These are phyloP conservation scores for Brachypteracias leptosomus DNA, from an alignment of 2,113 vertebrate genomes.

Conservation along the genomic window DNA sequence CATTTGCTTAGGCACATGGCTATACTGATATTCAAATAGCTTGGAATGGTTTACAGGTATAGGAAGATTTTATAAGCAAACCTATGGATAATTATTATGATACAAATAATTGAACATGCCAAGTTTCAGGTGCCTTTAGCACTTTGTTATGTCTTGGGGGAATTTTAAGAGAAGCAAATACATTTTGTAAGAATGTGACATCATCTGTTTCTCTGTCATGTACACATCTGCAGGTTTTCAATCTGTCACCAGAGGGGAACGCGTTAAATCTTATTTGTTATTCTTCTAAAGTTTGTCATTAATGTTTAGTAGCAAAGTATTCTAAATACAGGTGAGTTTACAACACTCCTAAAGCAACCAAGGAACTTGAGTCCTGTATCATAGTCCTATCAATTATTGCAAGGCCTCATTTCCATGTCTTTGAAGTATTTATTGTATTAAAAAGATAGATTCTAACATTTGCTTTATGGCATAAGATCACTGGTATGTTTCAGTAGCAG, in stretches of 20 bases:
- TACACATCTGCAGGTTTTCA: neutral
- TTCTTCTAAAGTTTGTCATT: neutral
- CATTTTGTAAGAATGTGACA: neutral
- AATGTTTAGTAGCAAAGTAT: neutral
- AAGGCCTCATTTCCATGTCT: neutral
- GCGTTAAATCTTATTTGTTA: neutral
- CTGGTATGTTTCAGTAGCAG: neutral
- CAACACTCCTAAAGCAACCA: neutral
- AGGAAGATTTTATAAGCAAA: neutral
- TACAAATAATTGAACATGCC: neutral
- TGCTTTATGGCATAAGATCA: neutral
- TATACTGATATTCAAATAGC: neutral
- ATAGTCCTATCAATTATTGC: neutral
- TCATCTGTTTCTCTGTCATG: neutral
- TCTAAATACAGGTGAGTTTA: neutral
- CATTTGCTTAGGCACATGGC: neutral
- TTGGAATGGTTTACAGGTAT: neutral
- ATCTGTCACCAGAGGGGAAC: neutral
- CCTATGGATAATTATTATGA: neutral
- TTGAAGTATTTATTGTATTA: neutral
- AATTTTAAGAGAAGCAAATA: neutral
- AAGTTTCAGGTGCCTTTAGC: neutral
- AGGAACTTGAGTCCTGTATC: neutral
- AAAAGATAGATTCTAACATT: neutral
- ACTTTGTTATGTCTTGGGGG: neutral